Evolutionary conservation across 2,797 vertebrate genomes (phyloP).

Genomic region (Ctenopoma multispine): DNA sequence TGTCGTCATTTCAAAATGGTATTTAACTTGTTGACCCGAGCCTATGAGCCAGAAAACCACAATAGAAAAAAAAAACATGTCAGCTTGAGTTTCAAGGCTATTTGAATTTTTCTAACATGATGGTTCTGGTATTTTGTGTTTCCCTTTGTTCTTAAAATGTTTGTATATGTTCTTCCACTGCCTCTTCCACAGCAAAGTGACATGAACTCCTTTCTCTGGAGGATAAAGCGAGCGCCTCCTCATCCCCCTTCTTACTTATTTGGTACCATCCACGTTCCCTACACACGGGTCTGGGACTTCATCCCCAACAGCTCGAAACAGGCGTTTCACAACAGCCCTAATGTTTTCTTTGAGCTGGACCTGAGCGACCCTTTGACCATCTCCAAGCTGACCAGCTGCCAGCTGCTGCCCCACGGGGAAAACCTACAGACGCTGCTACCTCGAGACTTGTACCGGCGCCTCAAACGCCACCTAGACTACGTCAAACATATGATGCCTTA

Average conservation of each 20-base stretch:
- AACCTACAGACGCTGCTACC: constrained; percentile 91
- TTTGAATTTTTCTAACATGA: constrained; percentile 60
- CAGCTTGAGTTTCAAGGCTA: constrained; percentile 51
- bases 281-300: constrained; percentile 92
- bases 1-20: constrained; percentile 48
- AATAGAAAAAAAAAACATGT: constrained; percentile 82
- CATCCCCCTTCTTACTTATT: constrained; percentile 90
- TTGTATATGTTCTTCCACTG: constrained; percentile 8
- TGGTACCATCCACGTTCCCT: constrained; percentile 92
- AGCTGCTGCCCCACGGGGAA: constrained; percentile 89
- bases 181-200: constrained; percentile 85
- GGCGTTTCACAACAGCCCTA: constrained; percentile 89
- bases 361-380: constrained; percentile 90
- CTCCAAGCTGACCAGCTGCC: constrained; percentile 90
- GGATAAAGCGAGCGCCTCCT: constrained; percentile 84
- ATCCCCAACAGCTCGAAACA: constrained; percentile 90
- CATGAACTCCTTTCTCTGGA: constrained; percentile 94
- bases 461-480: constrained; percentile 91
- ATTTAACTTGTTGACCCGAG: constrained; percentile 62
- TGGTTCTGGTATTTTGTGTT: constrained; percentile 42
- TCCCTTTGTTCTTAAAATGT: constrained; percentile 37
- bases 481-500: constrained; percentile 92
- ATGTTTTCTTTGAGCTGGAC: constrained; percentile 92
- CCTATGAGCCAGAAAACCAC: constrained; percentile 60
- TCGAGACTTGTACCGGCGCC: constrained; percentile 86